Evolutionary conservation across 2,113 vertebrate species (phyloP).

Genomic region (Herpetotheres cachinnans): DNA sequence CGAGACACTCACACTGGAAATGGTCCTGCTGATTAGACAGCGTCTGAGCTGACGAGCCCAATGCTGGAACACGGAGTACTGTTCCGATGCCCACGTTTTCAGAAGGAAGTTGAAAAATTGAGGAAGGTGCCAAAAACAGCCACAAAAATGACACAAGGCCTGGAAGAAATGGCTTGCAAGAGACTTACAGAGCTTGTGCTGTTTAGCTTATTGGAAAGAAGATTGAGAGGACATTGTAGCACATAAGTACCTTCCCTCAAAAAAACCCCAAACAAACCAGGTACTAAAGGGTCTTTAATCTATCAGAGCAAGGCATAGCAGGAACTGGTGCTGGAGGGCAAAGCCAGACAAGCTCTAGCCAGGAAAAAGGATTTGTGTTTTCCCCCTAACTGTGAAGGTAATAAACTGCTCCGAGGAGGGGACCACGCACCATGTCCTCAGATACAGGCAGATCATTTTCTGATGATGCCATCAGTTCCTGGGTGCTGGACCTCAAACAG

Average conservation of each 20-base stretch:
- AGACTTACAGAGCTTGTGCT: not conserved
- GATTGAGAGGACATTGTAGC: not conserved
- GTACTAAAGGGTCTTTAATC: not conserved
- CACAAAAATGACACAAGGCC: conserved; percentile 3
- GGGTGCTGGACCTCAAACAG: not conserved
- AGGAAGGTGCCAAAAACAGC: conserved; percentile 55
- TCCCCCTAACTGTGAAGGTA: not conserved
- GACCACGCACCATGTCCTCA: not conserved
- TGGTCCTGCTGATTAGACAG: conserved; percentile 47
- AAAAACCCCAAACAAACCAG: not conserved
- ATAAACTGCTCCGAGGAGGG: not conserved
- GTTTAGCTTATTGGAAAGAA: not conserved
- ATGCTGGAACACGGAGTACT: conserved; percentile 35
- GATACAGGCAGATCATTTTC: not conserved
- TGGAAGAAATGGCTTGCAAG: not conserved
- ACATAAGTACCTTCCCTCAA: not conserved
- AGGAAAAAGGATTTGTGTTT: not conserved
- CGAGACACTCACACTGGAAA: conserved; percentile 19
- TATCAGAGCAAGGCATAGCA: not conserved
- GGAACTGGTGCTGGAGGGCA: not conserved
- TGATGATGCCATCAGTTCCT: not conserved
- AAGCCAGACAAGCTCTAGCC: not conserved
- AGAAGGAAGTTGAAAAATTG: conserved; percentile 62
- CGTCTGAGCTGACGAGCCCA: not conserved
- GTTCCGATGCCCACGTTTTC: conserved; percentile 57